phyloP scores from a whole-genome alignment of 2,888 invertebrate genomes.

The Scrobipalpa costella region DNA sequence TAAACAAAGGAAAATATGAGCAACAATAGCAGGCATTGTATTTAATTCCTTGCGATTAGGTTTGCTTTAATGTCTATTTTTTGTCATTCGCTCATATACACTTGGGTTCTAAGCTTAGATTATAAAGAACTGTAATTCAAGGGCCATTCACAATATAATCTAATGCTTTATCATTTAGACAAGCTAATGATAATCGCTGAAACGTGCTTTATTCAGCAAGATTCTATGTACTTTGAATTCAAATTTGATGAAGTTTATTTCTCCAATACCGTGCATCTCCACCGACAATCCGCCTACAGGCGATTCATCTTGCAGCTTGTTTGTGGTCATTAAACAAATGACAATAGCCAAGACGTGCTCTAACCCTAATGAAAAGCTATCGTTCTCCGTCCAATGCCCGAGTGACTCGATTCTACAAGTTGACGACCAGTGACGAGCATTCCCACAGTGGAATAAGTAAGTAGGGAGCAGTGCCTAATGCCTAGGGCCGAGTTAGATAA shows the following conservation, averaged over 20 bases:
- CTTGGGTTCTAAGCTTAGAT: not conserved
- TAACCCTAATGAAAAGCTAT: not conserved
- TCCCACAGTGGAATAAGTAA: constrained; percentile 1
- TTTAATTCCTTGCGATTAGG: constrained; percentile 10
- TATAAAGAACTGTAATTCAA: not conserved
- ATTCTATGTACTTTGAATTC: constrained; percentile 1
- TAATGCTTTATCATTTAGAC: not conserved
- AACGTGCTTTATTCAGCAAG: not conserved
- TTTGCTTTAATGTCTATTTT: not conserved
- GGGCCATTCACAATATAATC: not conserved
- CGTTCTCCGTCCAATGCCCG: not conserved
- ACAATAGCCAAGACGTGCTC: constrained; percentile 5
- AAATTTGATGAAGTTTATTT: constrained; percentile 1
- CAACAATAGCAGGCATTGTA: constrained; percentile 22
- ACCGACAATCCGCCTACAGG: not conserved
- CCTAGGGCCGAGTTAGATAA: constrained; percentile 49
- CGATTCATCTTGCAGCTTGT: not conserved
- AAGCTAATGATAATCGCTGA: not conserved
- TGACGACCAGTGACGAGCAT: not conserved
- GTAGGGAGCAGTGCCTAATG: constrained; percentile 3
- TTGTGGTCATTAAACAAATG: constrained; percentile 10
- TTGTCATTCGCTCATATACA: not conserved
- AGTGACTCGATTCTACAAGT: not conserved
- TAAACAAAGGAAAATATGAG: constrained; percentile 24
- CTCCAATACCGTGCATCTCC: not conserved